Conservation (phyloP, 2,797 vertebrate species). For the Anguilla obscura region DNA sequence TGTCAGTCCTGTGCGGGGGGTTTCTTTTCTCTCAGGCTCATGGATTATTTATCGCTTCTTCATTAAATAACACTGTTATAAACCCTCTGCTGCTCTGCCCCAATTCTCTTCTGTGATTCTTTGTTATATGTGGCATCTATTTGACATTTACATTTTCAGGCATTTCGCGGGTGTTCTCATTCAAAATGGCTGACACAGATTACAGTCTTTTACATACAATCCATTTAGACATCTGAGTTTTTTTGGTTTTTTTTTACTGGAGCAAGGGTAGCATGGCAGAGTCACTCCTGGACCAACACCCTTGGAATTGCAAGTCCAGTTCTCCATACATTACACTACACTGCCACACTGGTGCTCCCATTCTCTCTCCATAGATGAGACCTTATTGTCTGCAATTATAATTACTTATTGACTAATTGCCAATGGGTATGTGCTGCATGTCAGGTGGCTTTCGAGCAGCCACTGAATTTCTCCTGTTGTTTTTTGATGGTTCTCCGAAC, state of each 20-base stretch:
- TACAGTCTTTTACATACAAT: background rate
- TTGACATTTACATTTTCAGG: background rate
- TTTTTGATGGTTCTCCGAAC: background rate
- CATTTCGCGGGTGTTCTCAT: background rate
- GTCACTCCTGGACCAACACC: background rate
- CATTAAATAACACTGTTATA: background rate
- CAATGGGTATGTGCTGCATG: background rate
- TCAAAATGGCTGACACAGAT: background rate
- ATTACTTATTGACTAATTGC: background rate
- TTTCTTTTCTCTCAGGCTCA: background rate
- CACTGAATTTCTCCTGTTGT: background rate
- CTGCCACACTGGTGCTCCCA: background rate
- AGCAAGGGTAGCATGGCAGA: no score
- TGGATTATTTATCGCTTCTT: background rate
- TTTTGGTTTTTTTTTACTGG: no score
- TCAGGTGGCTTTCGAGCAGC: background rate
- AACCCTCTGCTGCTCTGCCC: background rate
- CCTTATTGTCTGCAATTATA: background rate
- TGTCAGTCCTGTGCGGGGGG: background rate
- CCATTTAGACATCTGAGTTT: background rate
- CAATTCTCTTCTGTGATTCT: background rate
- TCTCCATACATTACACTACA: background rate
- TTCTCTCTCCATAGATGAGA: background rate
- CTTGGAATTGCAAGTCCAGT: background rate
- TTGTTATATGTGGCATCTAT: background rate